Evolutionary conservation across 2,113 vertebrate genomes (phyloP).

Genomic region (Python bivittatus): DNA sequence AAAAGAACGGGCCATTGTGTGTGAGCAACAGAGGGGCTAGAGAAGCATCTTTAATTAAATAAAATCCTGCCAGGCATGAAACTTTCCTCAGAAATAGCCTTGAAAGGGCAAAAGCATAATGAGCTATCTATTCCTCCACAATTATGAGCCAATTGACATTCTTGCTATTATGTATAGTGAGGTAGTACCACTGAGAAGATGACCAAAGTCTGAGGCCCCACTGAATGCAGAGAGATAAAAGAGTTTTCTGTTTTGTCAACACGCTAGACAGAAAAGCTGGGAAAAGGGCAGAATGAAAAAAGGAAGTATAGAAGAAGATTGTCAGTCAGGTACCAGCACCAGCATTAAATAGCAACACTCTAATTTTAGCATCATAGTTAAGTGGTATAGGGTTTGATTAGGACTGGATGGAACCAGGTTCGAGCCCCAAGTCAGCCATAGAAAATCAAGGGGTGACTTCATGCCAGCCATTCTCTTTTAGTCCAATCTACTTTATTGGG

Average conservation of each 20-base stretch:
- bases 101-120: conserved; percentile 18
- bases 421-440: not conserved
- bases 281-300: not conserved
- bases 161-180: conserved; percentile 15
- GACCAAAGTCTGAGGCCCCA: not conserved
- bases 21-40: not conserved
- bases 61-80: conserved; percentile 14
- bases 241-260: too few species aligned
- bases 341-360: not conserved
- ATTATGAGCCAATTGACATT: not conserved
- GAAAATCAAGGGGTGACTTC: not conserved
- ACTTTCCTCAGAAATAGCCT: conserved; percentile 24
- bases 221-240: not conserved
- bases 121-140: not conserved
- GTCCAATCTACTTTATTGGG: not conserved
- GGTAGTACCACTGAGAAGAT: not conserved
- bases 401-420: not conserved
- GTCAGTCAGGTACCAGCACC: not conserved
- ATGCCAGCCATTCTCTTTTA: not conserved
- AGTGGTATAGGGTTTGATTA: not conserved
- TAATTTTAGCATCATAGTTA: not conserved
- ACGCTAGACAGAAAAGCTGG: not conserved
- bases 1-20: conserved; percentile 1
- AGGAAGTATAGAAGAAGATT: not conserved
- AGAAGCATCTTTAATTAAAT: conserved; percentile 15